Base-by-base conservation (phyloP, 2,888 invertebrate genomes). In the Macrophya annulata region DNA sequence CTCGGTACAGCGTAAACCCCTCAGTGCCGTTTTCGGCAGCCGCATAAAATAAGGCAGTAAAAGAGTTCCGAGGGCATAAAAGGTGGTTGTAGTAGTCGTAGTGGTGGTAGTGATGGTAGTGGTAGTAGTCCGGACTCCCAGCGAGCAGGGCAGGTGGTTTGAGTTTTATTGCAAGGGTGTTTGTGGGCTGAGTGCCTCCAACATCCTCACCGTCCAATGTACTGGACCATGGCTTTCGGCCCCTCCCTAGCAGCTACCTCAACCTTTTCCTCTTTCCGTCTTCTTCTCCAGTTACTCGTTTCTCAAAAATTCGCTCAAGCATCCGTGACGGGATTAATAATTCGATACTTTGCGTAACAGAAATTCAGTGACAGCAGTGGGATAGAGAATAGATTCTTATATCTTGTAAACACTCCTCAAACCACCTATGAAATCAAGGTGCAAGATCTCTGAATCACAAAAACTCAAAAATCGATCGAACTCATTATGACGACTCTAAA, bases 1-100 rank as follows among this genome's bases (percentile, higher is more conserved):
- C 88, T 87, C 88, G 84, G 88, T 90, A 87, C 87, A 86, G 82
- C 87, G 87, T 87, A 89, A 89, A 89, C 87, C 85, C 88, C 88
- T 88, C 87, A 86, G 86, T 85, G 84, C 79, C 76, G 85, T 89
- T 89, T 90, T 89, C 87, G 89, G 88, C 79, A 81, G 79, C 86
- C 85, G 87, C 87, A 88, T 89, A 89, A 89, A 89, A 84, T 87
- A 87, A 83, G 85, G 85, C 84, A 84, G 86, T 88, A 88, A 89
- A 89, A 89, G 87, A 88, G 86, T 88, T 86, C 86, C 85, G 77
- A 76, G 84, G 81, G 86, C 79, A 85, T 81, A 87, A 88, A 88
- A 86, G 84, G 84, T 74, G 62, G 79, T 77, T 55, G 31, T 45
- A 74, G 59, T 65, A 51, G 84, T 77, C 79, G 74, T 45, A 43